Percentiles rank a stretch among this genome's conserved stretches.
Evolutionary conservation across 1,140 invertebrate species (phyloP).

Genomic region (Propsilocerus akamusi): DNA sequence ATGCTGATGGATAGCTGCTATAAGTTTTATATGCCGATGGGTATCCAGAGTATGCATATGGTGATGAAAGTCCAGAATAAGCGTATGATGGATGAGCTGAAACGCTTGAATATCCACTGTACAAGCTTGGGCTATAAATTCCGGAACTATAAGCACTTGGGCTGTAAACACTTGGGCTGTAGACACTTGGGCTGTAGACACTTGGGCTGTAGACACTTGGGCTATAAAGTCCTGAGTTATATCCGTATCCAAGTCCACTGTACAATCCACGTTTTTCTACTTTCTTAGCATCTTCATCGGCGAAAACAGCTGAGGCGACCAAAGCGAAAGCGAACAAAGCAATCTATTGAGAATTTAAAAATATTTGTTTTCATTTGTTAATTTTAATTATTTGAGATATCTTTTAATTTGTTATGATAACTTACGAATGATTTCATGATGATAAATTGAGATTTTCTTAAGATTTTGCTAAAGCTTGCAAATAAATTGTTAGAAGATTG

Average conservation of each 20-base stretch:
- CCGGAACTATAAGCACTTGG: not conserved
- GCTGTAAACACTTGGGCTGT: no score
- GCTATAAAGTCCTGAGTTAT: not conserved
- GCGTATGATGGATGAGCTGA: not conserved
- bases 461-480: not conserved
- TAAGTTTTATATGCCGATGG: not conserved
- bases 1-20: not conserved
- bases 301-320: not conserved
- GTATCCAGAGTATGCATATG: not conserved
- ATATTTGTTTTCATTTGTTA: not conserved
- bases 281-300: not conserved
- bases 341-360: not conserved
- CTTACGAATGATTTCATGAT: not conserved
- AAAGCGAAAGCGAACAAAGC: not conserved
- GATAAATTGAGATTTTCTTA: not conserved
- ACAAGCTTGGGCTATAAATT: not conserved
- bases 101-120: not conserved
- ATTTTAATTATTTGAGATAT: not conserved
- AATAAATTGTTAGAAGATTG: constrained; percentile 1
- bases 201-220: not conserved
- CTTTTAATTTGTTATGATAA: not conserved
- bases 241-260: not conserved
- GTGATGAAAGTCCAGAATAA: not conserved
- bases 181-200: not conserved
- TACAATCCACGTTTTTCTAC: not conserved